Evolutionary conservation across 2,113 vertebrate species (phyloP).

Genomic region (Myotis davidii): DNA sequence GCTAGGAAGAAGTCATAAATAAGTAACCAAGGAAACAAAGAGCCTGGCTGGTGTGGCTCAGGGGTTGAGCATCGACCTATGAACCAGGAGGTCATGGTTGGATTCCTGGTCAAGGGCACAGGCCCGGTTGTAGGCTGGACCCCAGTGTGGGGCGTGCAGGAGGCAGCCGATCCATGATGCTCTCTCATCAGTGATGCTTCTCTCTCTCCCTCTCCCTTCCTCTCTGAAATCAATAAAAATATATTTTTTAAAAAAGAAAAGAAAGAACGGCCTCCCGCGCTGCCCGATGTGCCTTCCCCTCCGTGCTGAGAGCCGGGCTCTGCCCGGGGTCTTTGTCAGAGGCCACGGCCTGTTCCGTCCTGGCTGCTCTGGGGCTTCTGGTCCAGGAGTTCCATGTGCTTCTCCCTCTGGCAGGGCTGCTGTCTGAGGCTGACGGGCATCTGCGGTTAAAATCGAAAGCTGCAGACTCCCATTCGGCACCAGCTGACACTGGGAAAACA

Average conservation of each 20-base stretch:
- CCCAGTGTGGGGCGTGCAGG: too few relatives aligned
- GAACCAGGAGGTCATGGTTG: too few relatives aligned
- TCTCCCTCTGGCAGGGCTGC: constrained; percentile 39
- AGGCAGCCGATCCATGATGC: too few relatives aligned
- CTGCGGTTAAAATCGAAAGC: constrained; percentile 65
- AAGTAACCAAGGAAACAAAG: constrained; percentile 14
- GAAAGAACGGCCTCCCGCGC: background rate
- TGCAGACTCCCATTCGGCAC: constrained; percentile 57
- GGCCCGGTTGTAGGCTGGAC: too few relatives aligned
- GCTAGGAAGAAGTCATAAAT: constrained; percentile 6
- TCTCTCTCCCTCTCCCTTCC: too few relatives aligned
- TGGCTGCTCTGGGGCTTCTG: background rate
- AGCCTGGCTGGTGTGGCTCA: background rate
- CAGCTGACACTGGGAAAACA: constrained; percentile 72
- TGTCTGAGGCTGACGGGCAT: constrained; percentile 42
- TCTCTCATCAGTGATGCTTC: too few relatives aligned
- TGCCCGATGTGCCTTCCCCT: background rate
- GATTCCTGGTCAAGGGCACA: too few relatives aligned
- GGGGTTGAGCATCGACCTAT: too few relatives aligned
- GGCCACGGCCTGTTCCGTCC: background rate
- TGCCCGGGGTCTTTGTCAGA: background rate
- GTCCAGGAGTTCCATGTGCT: constrained; percentile 38
- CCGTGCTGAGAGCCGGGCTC: background rate
- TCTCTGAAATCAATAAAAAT: too few relatives aligned
- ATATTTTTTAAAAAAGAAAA: background rate